Percentiles rank a stretch among this genome's conserved stretches.
Conservation (phyloP, 2,888 invertebrate genomes). For the Pyrocoelia pectoralis region DNA sequence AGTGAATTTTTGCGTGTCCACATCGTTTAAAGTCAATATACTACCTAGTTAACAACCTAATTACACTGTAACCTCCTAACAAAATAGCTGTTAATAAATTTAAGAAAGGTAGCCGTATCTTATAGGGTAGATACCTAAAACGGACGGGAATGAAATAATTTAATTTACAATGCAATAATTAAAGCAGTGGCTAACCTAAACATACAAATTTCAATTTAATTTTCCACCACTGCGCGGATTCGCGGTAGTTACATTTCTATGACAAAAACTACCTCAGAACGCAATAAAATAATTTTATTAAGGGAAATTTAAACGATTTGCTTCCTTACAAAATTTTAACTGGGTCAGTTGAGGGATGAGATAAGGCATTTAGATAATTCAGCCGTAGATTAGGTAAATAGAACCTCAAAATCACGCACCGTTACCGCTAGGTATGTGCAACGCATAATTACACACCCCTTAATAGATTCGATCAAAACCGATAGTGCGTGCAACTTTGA, state of each 20-base stretch:
- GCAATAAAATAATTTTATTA: conserved; percentile 23
- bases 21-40: neutral
- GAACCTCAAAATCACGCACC: conserved; percentile 39
- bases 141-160: neutral
- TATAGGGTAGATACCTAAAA: neutral
- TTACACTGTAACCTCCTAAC: neutral
- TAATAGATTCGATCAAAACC: conserved; percentile 8
- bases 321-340: conserved; percentile 22
- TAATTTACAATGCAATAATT: conserved; percentile 9
- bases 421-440: conserved; percentile 39
- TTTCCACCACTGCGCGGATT: neutral
- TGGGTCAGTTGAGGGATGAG: conserved; percentile 28
- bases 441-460: conserved; percentile 38
- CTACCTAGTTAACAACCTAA: conserved; percentile 1
- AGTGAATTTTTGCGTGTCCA: neutral
- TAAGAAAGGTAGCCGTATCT: neutral
- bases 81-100: neutral
- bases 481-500: too few relatives aligned
- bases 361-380: conserved; percentile 30
- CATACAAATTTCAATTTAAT: conserved; percentile 7
- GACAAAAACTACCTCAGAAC: conserved; percentile 9
- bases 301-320: conserved; percentile 17
- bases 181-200: neutral
- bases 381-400: conserved; percentile 32
- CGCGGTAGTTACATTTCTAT: neutral